Evolutionary conservation across 35 echinoderm and acorn worm genomes (phyloP).

Genomic region (Stichopus chloronotus): DNA sequence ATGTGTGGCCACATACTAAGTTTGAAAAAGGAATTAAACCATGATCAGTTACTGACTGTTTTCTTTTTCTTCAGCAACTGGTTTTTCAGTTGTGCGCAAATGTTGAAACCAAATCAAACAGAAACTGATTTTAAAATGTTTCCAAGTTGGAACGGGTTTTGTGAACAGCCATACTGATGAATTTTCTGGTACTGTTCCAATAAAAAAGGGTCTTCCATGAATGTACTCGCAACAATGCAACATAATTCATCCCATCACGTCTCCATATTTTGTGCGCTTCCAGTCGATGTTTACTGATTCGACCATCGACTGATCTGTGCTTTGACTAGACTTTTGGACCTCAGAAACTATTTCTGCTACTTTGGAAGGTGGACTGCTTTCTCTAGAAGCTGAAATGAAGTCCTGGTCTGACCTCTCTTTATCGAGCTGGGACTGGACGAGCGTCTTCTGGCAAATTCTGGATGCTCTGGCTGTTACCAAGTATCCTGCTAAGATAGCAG

Average conservation of each 20-base stretch:
- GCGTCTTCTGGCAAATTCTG: conserved; percentile 30
- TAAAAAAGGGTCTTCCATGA: no score
- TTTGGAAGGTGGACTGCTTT: neutral
- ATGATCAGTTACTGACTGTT: no score
- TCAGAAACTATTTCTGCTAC: neutral
- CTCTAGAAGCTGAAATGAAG: neutral
- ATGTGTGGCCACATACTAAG: no score
- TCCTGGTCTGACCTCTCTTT: neutral
- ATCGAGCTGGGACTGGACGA: conserved; percentile 21
- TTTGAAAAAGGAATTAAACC: no score
- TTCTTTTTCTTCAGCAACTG: no score
- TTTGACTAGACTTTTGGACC: neutral
- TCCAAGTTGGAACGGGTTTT: no score
- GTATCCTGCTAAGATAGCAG: conserved; percentile 29
- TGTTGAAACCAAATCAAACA: no score
- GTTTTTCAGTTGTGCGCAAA: no score
- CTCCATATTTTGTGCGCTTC: conserved; percentile 37
- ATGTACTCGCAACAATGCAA: no score
- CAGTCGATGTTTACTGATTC: neutral
- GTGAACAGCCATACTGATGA: no score
- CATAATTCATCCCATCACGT: conserved; percentile 6
- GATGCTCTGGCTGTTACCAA: conserved; percentile 29
- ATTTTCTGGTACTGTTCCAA: no score
- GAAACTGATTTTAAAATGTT: no score
- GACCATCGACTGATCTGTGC: neutral